Conservation (phyloP, 2,888 invertebrate genomes). For the Pyrrhia umbra region DNA sequence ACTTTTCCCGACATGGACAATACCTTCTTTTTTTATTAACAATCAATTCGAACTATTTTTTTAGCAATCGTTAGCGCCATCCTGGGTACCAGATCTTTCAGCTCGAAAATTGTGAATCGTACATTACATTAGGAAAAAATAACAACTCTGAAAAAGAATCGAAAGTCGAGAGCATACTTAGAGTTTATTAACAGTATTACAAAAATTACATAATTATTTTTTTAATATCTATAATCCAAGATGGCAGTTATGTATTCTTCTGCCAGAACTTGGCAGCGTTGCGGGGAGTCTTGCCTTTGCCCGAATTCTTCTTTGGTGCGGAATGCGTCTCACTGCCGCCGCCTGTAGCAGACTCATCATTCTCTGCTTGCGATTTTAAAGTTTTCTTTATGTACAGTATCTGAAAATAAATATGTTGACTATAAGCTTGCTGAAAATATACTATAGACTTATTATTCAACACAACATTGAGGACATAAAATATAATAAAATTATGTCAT, state of each 20-base stretch:
- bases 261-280: conserved; percentile 93
- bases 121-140: too few species aligned
- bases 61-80: too few species aligned
- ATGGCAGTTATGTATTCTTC: conserved; percentile 83
- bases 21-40: conserved; percentile 20
- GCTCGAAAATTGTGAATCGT: too few species aligned
- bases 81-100: too few species aligned
- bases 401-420: conserved; percentile 84
- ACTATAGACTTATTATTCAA: too few species aligned
- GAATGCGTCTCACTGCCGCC: conserved; percentile 89
- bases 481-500: too few species aligned
- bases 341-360: conserved; percentile 96
- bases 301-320: conserved; percentile 94
- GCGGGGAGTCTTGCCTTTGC: conserved; percentile 92
- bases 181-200: conserved; percentile 69
- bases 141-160: conserved; percentile 5
- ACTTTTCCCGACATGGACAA: conserved; percentile 19
- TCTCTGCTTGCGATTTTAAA: conserved; percentile 95
- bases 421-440: background rate
- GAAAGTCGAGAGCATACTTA: conserved; percentile 46
- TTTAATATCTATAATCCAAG: conserved; percentile 51
- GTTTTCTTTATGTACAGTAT: conserved; percentile 96
- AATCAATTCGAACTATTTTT: background rate
- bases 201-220: conserved; percentile 64
- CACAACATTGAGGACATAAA: too few species aligned